Evolutionary conservation across 2,888 invertebrate species (phyloP).

Genomic region (Microctonus hyperodae): DNA sequence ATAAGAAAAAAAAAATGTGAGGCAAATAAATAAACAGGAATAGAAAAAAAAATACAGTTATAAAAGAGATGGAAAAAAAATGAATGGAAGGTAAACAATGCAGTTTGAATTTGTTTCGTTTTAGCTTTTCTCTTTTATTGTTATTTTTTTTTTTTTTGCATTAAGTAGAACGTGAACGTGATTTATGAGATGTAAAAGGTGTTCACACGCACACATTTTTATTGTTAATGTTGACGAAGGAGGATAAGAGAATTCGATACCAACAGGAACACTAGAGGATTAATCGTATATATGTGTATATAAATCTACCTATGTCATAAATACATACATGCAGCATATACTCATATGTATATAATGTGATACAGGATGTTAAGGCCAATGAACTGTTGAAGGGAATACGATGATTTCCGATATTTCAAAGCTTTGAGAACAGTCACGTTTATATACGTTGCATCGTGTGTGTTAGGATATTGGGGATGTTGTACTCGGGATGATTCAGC

Average conservation of each 20-base stretch:
- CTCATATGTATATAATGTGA: not conserved
- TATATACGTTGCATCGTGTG: not conserved
- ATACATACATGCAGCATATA: not conserved
- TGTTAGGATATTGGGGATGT: not conserved
- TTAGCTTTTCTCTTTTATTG: too few relatives aligned
- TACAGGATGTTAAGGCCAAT: slow-evolving; percentile 22
- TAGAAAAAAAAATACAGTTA: not conserved
- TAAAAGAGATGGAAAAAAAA: not conserved
- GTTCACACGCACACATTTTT: slow-evolving; percentile 6
- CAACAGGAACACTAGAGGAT: slow-evolving; percentile 1
- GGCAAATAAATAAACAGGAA: not conserved
- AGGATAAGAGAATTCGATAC: slow-evolving; percentile 18
- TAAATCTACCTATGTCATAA: not conserved
- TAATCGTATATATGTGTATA: slow-evolving; percentile 1
- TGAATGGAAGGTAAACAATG: not conserved
- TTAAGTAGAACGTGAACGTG: not conserved
- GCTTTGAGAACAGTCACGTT: slow-evolving; percentile 9
- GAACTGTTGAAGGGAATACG: slow-evolving; percentile 17
- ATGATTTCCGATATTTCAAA: slow-evolving; percentile 12
- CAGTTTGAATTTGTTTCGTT: not conserved
- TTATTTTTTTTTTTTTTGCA: not conserved
- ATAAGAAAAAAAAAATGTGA: not conserved
- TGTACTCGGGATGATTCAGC: not conserved
- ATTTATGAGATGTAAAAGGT: slow-evolving; percentile 6
- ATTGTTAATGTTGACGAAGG: not conserved